Base-by-base conservation (phyloP, 2,797 vertebrate genomes). In the Enteromius thamalakanensis region DNA sequence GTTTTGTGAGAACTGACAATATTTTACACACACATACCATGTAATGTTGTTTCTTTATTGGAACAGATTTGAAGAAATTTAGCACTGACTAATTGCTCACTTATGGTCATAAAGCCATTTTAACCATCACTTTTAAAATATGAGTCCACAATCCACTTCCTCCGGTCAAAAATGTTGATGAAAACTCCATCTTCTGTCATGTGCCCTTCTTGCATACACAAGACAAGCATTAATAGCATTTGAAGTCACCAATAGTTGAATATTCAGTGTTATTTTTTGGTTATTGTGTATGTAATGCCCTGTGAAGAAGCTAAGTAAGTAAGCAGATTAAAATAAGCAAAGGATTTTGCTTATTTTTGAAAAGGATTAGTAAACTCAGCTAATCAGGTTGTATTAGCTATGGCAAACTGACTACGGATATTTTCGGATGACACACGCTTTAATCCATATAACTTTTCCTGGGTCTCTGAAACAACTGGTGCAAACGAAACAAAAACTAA, bases 281-380 rank as follows among this genome's bases (percentile, higher is more conserved):
- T 76, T 37, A 58, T 76, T 76, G 72, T 76, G 51, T 76, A 76
- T 76, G 51, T 76, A 76, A 76, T 58, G 51, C 51, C 21, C 72
- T 58, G 34, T 76, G 72, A 58, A 76, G 34, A 55, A 76, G 72
- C 34, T 76, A 58, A 76, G 72, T 21, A 76, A 76, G 72, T 40
- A 76, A 76, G 51, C 51, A 76, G 72, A 76, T 76, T 76, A 76
- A 76, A 76, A 58, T 58, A 75, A 75, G 72, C 72, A 58, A 76
- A 58, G 72, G 51, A 76, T 76, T 74, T 74, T n/a, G 29, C 47
- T 74, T 53, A 74, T 53, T 76, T 75, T 74, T 53, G 72, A 58
- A 40, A 76, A 76, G 51, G 72, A 76, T 76, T 76, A 76, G 51
- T 76, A 40, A 76, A 76, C 72, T 23, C 72, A 40, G 51, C 21